Evolutionary conservation across 2,888 invertebrate species (phyloP).

Genomic region (Drosophila falleni): DNA sequence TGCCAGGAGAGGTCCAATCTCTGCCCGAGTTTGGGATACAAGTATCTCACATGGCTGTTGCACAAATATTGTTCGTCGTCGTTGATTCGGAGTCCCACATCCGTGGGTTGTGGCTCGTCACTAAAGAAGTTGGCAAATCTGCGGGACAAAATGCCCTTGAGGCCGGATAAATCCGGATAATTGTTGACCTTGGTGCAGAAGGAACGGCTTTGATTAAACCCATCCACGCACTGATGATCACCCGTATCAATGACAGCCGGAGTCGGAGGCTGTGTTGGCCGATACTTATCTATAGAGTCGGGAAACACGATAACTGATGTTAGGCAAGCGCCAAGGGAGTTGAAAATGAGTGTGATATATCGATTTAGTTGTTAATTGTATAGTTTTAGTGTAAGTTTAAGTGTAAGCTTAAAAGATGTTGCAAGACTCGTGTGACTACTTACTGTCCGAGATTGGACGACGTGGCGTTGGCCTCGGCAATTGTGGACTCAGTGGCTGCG

Average conservation of each 20-base stretch:
- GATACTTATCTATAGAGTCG: slow-evolving; percentile 48
- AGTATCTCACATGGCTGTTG: slow-evolving; percentile 84
- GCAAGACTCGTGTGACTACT: slow-evolving; percentile 33
- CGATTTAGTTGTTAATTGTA: slow-evolving; percentile 63
- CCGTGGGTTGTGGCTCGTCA: slow-evolving; percentile 84
- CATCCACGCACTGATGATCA: slow-evolving; percentile 60
- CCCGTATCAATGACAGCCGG: slow-evolving; percentile 30
- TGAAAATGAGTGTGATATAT: slow-evolving; percentile 46
- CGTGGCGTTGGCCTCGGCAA: slow-evolving; percentile 38
- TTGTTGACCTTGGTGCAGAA: slow-evolving; percentile 86
- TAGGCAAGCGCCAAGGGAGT: slow-evolving; percentile 56
- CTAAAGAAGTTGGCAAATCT: slow-evolving; percentile 82
- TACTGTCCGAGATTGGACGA: slow-evolving; percentile 52
- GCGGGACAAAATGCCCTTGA: slow-evolving; percentile 76
- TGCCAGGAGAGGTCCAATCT: slow-evolving; percentile 89
- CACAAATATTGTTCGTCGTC: slow-evolving; percentile 86
- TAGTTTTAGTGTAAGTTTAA: slow-evolving; percentile 17
- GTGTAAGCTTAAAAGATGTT: background rate
- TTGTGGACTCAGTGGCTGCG: slow-evolving; percentile 32
- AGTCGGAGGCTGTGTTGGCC: background rate
- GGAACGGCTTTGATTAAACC: slow-evolving; percentile 73
- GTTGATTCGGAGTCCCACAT: slow-evolving; percentile 86
- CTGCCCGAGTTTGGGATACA: slow-evolving; percentile 88
- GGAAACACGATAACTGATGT: slow-evolving; percentile 71
- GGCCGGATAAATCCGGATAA: slow-evolving; percentile 84